Evolutionary conservation across 2,797 vertebrate species (phyloP).

Genomic region (Acanthurus lineatus): DNA sequence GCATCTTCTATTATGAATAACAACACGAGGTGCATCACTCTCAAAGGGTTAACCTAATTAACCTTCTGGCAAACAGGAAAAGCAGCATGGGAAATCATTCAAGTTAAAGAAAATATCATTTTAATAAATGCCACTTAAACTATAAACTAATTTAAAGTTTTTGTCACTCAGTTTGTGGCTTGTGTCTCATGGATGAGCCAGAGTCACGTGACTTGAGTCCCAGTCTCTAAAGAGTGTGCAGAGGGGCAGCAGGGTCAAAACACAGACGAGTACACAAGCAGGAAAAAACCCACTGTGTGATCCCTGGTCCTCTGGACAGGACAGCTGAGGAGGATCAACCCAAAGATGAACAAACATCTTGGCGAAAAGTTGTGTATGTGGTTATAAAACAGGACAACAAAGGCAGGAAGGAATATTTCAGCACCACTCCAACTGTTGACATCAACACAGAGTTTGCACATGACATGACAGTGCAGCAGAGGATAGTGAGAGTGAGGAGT

Average conservation of each 20-base stretch:
- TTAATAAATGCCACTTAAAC: background rate
- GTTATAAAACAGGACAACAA: slow-evolving; percentile 34
- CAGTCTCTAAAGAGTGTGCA: slow-evolving; percentile 47
- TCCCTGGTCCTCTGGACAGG: slow-evolving; percentile 32
- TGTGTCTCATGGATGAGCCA: background rate
- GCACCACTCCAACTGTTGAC: slow-evolving; percentile 30
- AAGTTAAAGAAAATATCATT: background rate
- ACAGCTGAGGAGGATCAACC: slow-evolving; percentile 42
- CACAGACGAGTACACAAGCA: slow-evolving; percentile 42
- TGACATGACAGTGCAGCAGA: slow-evolving; percentile 44
- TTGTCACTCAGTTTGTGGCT: background rate
- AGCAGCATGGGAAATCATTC: background rate
- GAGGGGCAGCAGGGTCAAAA: slow-evolving; percentile 38
- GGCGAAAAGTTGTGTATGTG: slow-evolving; percentile 36
- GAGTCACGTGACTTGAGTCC: slow-evolving; percentile 55
- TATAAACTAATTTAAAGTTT: background rate
- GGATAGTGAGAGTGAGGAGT: slow-evolving; percentile 59
- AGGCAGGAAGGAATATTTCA: slow-evolving; percentile 21
- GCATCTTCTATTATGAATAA: background rate
- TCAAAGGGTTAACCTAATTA: background rate
- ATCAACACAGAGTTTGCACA: slow-evolving; percentile 36
- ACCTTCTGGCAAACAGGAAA: background rate
- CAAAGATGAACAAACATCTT: slow-evolving; percentile 63
- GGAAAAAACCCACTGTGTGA: slow-evolving; percentile 35
- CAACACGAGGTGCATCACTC: background rate